Conservation (phyloP, 2,113 vertebrate species). For the Eubucco bourcierii region DNA sequence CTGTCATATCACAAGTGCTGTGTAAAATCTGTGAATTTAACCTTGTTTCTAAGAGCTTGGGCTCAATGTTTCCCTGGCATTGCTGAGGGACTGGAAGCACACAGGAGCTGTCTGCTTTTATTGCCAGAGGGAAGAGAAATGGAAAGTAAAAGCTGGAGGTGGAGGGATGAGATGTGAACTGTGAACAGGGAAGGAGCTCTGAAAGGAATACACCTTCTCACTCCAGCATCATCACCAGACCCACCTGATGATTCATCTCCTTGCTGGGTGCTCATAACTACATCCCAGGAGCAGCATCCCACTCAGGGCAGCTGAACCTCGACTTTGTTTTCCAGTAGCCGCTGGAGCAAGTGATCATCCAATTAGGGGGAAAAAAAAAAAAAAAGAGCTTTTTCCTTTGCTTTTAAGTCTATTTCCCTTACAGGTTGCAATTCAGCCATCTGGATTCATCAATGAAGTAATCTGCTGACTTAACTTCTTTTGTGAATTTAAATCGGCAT, state of each 20-base stretch:
- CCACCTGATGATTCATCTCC: neutral
- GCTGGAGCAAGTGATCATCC: neutral
- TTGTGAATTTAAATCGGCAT: neutral
- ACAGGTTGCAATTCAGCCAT: rapidly evolving
- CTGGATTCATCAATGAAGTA: neutral
- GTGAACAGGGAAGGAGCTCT: neutral
- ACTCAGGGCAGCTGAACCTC: neutral
- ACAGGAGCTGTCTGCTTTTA: neutral
- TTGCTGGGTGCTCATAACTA: neutral
- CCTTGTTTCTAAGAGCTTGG: neutral
- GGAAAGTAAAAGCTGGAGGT: neutral
- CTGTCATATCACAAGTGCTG: neutral
- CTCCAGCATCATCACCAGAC: neutral
- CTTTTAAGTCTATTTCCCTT: neutral
- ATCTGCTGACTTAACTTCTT: neutral
- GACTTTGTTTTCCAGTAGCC: neutral
- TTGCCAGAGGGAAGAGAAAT: neutral
- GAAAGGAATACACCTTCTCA: neutral
- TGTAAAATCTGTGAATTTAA: neutral
- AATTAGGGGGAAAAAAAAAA: no score
- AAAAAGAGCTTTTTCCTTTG: neutral
- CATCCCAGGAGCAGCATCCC: neutral
- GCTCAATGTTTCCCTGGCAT: neutral
- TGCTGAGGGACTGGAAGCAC: neutral
- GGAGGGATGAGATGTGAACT: neutral